Conservation (phyloP, 1,140 invertebrate genomes). For the Dendrolimus punctatus region DNA sequence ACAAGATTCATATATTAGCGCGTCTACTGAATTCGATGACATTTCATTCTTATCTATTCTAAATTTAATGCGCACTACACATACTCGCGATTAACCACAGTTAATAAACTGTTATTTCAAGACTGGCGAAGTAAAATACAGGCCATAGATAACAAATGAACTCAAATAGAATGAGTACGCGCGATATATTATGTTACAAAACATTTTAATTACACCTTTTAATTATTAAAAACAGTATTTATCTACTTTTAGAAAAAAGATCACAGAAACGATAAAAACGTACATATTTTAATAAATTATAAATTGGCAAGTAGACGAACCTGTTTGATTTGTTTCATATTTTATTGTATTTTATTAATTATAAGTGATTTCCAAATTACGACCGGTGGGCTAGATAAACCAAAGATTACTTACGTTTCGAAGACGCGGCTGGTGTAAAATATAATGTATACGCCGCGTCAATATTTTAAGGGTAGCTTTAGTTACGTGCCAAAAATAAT, state of each 20-base stretch:
- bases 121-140: too few species aligned
- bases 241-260: background rate
- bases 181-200: too few species aligned
- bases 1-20: too few species aligned
- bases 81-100: too few species aligned
- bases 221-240: background rate
- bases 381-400: conserved; percentile 67
- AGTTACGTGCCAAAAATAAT: conserved; percentile 56
- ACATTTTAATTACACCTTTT: too few species aligned
- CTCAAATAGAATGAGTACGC: too few species aligned
- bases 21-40: too few species aligned
- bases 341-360: conserved; percentile 50
- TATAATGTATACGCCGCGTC: conserved; percentile 41
- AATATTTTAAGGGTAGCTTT: conserved; percentile 34
- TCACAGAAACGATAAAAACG: too few species aligned
- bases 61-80: too few species aligned
- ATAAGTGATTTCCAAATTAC: conserved; percentile 40
- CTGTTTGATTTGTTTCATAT: conserved; percentile 52
- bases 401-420: conserved; percentile 58
- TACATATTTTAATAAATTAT: conserved; percentile 13
- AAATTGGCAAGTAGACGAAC: conserved; percentile 27
- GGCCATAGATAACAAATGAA: too few species aligned
- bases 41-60: too few species aligned
- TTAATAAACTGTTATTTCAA: too few species aligned
- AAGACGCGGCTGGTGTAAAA: conserved; percentile 52